A percentile compares a stretch with the other conserved stretches of the same genome.
These are phyloP conservation scores for Rhabditoides inermis DNA, from an alignment of 2,888 invertebrate genomes.

Conservation along the genomic window DNA sequence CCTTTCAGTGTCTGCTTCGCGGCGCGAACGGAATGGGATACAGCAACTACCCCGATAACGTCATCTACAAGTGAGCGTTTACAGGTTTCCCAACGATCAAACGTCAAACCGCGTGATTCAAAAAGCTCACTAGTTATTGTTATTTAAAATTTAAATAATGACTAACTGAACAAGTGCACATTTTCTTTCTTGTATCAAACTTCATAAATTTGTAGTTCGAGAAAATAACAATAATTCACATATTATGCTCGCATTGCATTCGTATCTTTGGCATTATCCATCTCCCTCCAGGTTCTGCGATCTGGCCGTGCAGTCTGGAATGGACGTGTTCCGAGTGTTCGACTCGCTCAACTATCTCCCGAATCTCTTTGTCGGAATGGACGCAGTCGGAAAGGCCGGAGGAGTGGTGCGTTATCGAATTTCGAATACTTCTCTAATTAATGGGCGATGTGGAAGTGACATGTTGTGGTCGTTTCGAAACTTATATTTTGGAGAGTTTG, in stretches of 20 bases:
- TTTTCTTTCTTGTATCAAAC: too few species aligned
- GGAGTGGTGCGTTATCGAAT: conserved; percentile 26
- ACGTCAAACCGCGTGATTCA: too few species aligned
- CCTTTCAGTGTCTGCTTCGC: conserved; percentile 71
- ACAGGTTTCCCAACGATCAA: not conserved
- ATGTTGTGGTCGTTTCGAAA: too few species aligned
- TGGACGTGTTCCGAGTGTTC: conserved; percentile 97
- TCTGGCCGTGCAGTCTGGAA: conserved; percentile 83
- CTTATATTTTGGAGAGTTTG: too few species aligned
- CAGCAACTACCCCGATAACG: conserved; percentile 97
- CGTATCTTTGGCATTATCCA: too few species aligned
- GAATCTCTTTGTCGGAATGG: conserved; percentile 87
- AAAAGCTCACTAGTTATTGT: not conserved
- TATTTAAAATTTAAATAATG: not conserved
- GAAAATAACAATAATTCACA: too few species aligned
- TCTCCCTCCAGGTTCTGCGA: conserved; percentile 72
- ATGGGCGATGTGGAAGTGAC: too few species aligned
- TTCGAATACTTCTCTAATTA: too few species aligned
- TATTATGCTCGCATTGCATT: too few species aligned
- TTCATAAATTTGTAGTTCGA: too few species aligned
- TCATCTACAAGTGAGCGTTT: conserved; percentile 69
- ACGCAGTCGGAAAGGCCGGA: conserved; percentile 73
- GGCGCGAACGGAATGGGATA: conserved; percentile 99
- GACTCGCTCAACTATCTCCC: conserved; percentile 96
- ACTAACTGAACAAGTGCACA: not conserved